These are phyloP conservation scores for Nibea coibor DNA, from an alignment of 2,113 vertebrate species.

Conservation along the genomic window DNA sequence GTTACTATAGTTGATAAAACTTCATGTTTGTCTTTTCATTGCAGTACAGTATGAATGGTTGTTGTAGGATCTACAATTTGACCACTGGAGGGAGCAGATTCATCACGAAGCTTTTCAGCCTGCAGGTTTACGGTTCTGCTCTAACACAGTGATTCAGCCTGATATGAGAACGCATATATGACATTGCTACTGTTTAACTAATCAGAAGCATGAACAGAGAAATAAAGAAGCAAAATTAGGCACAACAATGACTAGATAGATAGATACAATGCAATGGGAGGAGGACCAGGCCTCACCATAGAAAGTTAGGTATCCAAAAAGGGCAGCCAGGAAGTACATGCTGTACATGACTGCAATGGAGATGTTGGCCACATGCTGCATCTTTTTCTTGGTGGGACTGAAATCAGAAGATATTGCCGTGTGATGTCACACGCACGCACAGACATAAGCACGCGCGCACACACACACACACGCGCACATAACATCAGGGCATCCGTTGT, in stretches of 20 bases:
- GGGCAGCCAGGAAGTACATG: constrained; percentile 99
- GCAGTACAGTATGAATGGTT: not conserved
- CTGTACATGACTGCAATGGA: constrained; percentile 96
- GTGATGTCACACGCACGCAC: constrained; percentile 42
- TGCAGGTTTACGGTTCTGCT: not conserved
- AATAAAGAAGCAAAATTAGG: constrained; percentile 16
- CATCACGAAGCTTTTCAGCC: constrained; percentile 5
- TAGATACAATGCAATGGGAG: not conserved
- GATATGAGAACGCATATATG: not conserved
- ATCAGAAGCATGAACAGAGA: constrained; percentile 1
- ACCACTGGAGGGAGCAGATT: constrained; percentile 74
- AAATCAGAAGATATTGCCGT: constrained; percentile 76
- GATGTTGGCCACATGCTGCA: constrained; percentile 98
- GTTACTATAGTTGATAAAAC: not conserved
- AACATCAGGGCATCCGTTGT: constrained; percentile 17
- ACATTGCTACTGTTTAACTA: not conserved
- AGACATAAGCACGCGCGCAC: constrained; percentile 7
- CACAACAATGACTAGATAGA: not conserved
- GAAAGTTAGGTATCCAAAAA: constrained; percentile 99
- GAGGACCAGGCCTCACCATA: constrained; percentile 88
- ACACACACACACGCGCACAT: constrained; percentile 18
- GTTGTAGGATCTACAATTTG: not conserved
- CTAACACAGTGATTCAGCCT: not conserved
- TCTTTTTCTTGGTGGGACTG: constrained; percentile 95
- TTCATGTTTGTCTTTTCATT: not conserved